Conservation (phyloP, 2,113 vertebrate genomes). For the Abramis brama region DNA sequence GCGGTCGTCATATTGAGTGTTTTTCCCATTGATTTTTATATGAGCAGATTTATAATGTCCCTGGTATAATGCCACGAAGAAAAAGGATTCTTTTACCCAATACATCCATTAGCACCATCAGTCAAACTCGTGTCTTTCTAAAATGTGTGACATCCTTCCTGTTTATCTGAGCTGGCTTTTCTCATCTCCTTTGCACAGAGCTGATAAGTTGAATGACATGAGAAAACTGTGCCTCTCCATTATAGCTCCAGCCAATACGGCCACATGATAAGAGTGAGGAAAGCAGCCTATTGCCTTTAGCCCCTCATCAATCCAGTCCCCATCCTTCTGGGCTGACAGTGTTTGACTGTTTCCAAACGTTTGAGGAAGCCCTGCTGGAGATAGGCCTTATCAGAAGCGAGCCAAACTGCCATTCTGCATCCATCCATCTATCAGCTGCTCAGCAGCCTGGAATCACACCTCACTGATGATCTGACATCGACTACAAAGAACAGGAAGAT, state of each 20-base stretch:
- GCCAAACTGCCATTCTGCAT: conserved; percentile 59
- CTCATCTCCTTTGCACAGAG: conserved; percentile 51
- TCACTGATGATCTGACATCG: conserved; percentile 33
- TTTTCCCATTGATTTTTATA: not conserved
- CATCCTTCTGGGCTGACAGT: conserved; percentile 65
- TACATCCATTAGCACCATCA: conserved; percentile 38
- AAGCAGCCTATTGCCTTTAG: conserved; percentile 66
- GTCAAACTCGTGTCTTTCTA: conserved; percentile 42
- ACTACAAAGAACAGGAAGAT: not conserved
- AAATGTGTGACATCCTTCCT: conserved; percentile 57
- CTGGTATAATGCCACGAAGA: not conserved
- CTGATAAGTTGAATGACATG: conserved; percentile 58
- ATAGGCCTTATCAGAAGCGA: conserved; percentile 71
- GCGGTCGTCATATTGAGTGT: not conserved
- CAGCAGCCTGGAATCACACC: conserved; percentile 69
- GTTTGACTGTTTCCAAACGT: conserved; percentile 64
- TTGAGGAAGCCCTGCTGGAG: conserved; percentile 76
- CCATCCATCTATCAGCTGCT: conserved; percentile 72
- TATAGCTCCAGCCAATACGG: conserved; percentile 45
- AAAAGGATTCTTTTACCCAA: conserved; percentile 5
- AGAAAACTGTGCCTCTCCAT: conserved; percentile 44
- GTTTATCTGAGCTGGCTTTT: conserved; percentile 51
- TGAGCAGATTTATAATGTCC: not conserved
- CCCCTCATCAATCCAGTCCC: conserved; percentile 61
- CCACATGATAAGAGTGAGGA: conserved; percentile 68